phyloP scores from a whole-genome alignment of 2,888 invertebrate genomes.

The Apodemia mormo region DNA sequence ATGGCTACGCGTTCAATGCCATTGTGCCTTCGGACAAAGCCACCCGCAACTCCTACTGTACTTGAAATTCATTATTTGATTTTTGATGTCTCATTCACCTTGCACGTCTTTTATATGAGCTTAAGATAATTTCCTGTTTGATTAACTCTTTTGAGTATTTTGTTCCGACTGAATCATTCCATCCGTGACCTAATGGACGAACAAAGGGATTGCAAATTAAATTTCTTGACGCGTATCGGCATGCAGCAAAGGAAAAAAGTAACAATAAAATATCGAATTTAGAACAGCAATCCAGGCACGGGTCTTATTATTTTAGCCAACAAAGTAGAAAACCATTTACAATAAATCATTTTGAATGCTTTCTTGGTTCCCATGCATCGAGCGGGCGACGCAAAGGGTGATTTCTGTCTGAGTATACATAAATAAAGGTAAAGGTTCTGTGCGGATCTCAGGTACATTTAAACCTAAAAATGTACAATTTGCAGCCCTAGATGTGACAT shows the following conservation, averaged over 20 bases:
- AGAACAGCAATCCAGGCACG: conserved; percentile 69
- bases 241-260: conserved; percentile 59
- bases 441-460: conserved; percentile 71
- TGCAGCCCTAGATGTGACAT: conserved; percentile 25
- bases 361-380: conserved; percentile 77
- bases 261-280: conserved; percentile 76
- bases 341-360: conserved; percentile 82
- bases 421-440: conserved; percentile 79
- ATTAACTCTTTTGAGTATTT: conserved; percentile 27
- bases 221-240: conserved; percentile 56
- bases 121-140: conserved; percentile 42
- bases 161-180: conserved; percentile 56
- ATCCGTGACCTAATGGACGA: conserved; percentile 47
- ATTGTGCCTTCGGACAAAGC: conserved; percentile 71
- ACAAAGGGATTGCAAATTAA: conserved; percentile 68
- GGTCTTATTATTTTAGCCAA: conserved; percentile 80
- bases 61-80: conserved; percentile 72
- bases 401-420: conserved; percentile 79
- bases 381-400: conserved; percentile 79
- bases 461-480: conserved; percentile 31
- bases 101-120: conserved; percentile 48
- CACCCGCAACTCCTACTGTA: conserved; percentile 70
- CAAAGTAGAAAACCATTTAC: conserved; percentile 82
- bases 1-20: conserved; percentile 51
- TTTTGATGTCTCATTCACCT: conserved; percentile 70